These are phyloP conservation scores for Neosalanx taihuensis DNA, from an alignment of 2,797 vertebrate genomes.

Conservation along the genomic window DNA sequence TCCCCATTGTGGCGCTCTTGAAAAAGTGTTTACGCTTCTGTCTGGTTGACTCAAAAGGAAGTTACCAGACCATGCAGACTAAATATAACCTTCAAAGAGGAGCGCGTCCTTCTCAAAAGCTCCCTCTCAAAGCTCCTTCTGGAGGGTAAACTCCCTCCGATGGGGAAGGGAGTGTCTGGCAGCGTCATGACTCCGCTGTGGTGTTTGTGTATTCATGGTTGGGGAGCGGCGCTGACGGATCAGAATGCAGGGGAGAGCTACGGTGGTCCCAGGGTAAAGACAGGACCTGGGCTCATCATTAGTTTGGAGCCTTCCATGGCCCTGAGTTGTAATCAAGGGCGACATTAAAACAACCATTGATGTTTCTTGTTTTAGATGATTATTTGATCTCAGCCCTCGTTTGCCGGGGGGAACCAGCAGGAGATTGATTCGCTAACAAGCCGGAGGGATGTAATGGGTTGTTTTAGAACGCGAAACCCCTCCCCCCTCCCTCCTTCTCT, in stretches of 20 bases:
- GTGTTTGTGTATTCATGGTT: constrained; percentile 44
- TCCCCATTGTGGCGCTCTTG: constrained; percentile 42
- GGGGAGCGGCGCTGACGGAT: constrained; percentile 36
- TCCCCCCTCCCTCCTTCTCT: constrained; percentile 1
- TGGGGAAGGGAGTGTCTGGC: background rate
- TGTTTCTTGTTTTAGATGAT: constrained; percentile 55
- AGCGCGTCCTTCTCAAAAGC: constrained; percentile 27
- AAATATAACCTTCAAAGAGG: constrained; percentile 61
- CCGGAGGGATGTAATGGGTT: constrained; percentile 23
- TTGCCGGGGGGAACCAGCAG: constrained; percentile 50
- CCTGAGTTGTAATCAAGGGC: constrained; percentile 55
- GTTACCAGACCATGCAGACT: constrained; percentile 58
- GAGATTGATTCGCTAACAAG: constrained; percentile 47
- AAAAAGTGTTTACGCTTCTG: constrained; percentile 58
- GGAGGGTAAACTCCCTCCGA: background rate
- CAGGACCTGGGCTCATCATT: constrained; percentile 41
- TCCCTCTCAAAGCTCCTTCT: background rate
- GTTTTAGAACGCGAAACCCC: constrained; percentile 33
- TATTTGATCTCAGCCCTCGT: constrained; percentile 50
- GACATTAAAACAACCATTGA: constrained; percentile 58
- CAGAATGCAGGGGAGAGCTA: constrained; percentile 18
- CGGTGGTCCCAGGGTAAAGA: constrained; percentile 16
- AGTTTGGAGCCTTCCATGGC: constrained; percentile 47
- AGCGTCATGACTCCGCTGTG: constrained; percentile 46
- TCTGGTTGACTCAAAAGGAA: constrained; percentile 56